A percentile compares a stretch with the other conserved stretches of the same genome.
These are phyloP conservation scores for Calameuta filiformis DNA, from an alignment of 2,888 invertebrate species.

Conservation along the genomic window DNA sequence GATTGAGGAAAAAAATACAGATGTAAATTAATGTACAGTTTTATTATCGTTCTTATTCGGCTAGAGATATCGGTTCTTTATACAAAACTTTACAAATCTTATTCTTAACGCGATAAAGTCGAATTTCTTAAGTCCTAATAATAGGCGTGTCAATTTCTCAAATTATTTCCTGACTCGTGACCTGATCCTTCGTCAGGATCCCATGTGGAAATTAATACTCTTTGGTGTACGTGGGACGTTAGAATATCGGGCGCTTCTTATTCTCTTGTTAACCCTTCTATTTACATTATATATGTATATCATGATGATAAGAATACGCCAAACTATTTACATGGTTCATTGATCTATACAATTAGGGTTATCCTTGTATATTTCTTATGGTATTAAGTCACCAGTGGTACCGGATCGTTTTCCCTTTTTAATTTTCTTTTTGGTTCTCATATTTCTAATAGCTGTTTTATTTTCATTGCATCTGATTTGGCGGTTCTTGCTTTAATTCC, in stretches of 20 bases:
- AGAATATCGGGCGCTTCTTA: not conserved
- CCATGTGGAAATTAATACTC: constrained; percentile 31
- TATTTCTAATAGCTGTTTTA: not conserved
- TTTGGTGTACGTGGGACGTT: constrained; percentile 28
- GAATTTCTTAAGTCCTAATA: not conserved
- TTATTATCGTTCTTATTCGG: not conserved
- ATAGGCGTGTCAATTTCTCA: not conserved
- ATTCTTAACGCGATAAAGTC: not conserved
- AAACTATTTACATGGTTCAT: not conserved
- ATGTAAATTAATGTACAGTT: not conserved
- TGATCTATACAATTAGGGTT: not conserved
- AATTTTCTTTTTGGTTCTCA: not conserved
- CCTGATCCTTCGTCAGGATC: not conserved
- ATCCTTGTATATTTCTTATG: not conserved
- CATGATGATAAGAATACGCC: not conserved
- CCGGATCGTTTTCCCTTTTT: not conserved
- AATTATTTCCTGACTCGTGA: not conserved
- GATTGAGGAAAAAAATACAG: not conserved
- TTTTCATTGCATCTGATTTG: constrained; percentile 2
- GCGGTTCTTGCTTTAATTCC: constrained; percentile 78
- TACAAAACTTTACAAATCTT: constrained; percentile 48
- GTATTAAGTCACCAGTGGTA: not conserved
- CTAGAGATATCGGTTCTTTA: constrained; percentile 30
- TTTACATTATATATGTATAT: not conserved
- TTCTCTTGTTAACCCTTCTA: not conserved